phyloP scores from a whole-genome alignment of 2,888 invertebrate species.

The Agriotes lineatus region DNA sequence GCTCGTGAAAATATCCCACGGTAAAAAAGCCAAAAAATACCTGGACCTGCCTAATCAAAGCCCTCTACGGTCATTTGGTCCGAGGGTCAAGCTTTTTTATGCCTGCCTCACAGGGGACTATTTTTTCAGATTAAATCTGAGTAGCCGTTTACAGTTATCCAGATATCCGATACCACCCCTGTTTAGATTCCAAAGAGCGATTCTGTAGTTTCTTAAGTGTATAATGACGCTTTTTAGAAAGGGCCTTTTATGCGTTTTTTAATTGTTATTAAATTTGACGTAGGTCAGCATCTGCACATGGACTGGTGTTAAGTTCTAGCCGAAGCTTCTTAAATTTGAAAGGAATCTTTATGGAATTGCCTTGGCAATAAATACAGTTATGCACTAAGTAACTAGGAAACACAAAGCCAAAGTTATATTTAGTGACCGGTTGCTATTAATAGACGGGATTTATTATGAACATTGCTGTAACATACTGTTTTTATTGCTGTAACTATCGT shows the following conservation, averaged over 20 bases:
- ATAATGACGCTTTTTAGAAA: conserved; percentile 45
- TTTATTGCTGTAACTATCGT: no score
- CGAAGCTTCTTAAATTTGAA: no score
- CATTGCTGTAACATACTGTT: no score
- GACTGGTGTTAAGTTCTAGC: no score
- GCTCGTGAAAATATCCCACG: conserved; percentile 50
- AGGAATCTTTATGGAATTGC: no score
- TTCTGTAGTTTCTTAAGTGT: conserved; percentile 51
- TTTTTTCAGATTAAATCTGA: conserved; percentile 50
- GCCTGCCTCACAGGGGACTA: conserved; percentile 39
- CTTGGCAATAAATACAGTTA: no score
- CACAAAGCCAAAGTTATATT: no score
- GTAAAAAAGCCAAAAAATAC: conserved; percentile 48
- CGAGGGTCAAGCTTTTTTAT: conserved; percentile 49
- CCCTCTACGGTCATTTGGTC: conserved; percentile 48
- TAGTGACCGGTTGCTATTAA: no score
- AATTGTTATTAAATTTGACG: conserved; percentile 32
- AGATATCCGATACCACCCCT: conserved; percentile 53
- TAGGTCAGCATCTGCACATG: conserved; percentile 14
- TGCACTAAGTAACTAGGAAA: no score
- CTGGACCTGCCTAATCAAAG: conserved; percentile 50
- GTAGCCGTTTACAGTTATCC: conserved; percentile 54
- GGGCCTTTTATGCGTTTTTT: conserved; percentile 21
- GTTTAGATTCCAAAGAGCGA: conserved; percentile 49
- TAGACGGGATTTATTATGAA: no score